Evolutionary conservation across 2,797 vertebrate genomes (phyloP).

Genomic region (Sebastes iracundus): DNA sequence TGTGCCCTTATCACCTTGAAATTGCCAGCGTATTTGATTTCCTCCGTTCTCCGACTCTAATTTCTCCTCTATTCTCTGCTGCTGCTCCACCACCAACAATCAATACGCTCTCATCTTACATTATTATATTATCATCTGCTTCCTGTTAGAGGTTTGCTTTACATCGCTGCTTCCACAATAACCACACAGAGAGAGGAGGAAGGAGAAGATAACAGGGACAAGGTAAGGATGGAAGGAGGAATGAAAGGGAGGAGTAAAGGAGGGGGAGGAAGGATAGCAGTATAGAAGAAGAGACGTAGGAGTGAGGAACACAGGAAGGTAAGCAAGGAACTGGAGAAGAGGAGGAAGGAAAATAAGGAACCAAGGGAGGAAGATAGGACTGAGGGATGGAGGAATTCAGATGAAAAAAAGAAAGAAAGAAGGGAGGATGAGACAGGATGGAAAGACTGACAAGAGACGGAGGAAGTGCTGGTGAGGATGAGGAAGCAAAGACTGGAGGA

Average conservation of each 20-base stretch:
- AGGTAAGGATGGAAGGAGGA: background rate
- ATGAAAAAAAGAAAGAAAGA: background rate
- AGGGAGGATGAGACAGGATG: background rate
- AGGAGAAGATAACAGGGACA: background rate
- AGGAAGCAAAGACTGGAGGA: too few relatives aligned
- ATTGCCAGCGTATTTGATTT: constrained; percentile 34
- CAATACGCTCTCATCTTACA: constrained; percentile 45
- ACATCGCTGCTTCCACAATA: constrained; percentile 13
- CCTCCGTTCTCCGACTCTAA: constrained; percentile 21
- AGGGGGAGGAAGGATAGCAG: background rate
- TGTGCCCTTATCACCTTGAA: constrained; percentile 32
- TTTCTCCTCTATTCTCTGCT: constrained; percentile 23
- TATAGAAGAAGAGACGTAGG: background rate
- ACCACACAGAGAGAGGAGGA: background rate
- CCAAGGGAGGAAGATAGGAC: background rate
- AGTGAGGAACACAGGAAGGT: background rate
- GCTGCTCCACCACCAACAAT: constrained; percentile 22
- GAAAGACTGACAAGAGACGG: too few relatives aligned
- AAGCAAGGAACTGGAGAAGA: background rate
- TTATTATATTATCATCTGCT: constrained; percentile 42
- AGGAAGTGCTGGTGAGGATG: too few relatives aligned
- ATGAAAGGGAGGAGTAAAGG: background rate
- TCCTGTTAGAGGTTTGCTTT: constrained; percentile 43
- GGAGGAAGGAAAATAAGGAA: background rate
- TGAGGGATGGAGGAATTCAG: background rate